Evolutionary conservation across 2,113 vertebrate species (phyloP).

Genomic region (Spea multiplicata): DNA sequence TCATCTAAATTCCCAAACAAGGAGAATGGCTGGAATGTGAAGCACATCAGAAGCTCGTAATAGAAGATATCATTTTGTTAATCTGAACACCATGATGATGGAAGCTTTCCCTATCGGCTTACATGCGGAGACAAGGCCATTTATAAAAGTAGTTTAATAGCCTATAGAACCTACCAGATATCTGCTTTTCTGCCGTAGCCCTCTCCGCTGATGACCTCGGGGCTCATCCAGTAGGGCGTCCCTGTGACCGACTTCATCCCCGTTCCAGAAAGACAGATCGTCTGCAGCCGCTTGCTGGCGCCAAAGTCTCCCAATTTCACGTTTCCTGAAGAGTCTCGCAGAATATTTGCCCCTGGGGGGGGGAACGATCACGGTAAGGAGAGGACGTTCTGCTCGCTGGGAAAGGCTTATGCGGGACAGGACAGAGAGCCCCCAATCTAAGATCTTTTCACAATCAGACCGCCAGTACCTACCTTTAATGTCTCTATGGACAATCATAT

Average conservation of each 20-base stretch:
- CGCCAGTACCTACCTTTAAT: conserved; percentile 82
- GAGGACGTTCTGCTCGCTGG: too few species aligned
- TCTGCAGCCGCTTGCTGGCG: conserved; percentile 93
- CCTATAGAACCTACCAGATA: conserved; percentile 80
- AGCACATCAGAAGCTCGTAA: too few species aligned
- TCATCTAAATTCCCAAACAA: too few species aligned
- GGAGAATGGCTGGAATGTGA: too few species aligned
- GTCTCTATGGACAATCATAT: conserved; percentile 98
- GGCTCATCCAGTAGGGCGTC: conserved; percentile 99
- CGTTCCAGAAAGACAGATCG: conserved; percentile 94
- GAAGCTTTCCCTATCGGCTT: too few species aligned
- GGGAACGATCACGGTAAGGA: conserved; percentile 1
- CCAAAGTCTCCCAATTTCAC: conserved; percentile 98
- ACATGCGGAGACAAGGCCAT: too few species aligned
- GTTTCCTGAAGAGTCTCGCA: conserved; percentile 93
- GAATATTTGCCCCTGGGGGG: conserved; percentile 91
- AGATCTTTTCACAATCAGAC: neutral
- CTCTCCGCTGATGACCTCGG: conserved; percentile 96
- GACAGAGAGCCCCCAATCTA: neutral
- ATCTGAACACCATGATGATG: too few species aligned
- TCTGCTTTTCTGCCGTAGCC: conserved; percentile 97
- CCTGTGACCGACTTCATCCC: conserved; percentile 97
- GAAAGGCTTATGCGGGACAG: too few species aligned
- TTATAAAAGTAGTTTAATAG: neutral
- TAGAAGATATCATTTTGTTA: too few species aligned